phyloP scores from a whole-genome alignment of 2,888 invertebrate genomes.

The Lasioglossum vierecki region DNA sequence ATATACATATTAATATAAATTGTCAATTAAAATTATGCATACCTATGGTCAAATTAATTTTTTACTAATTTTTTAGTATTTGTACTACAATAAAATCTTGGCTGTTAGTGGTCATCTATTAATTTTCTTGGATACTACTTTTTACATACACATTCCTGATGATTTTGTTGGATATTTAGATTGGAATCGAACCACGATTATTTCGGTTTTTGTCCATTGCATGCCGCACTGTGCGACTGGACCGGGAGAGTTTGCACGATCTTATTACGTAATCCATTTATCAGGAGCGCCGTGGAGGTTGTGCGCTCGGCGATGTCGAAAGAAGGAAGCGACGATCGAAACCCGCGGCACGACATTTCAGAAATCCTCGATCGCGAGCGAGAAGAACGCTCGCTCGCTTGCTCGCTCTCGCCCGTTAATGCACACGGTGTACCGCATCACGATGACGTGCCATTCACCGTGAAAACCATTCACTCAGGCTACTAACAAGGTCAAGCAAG shows the following conservation, averaged over 20 bases:
- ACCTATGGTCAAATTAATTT: too few relatives aligned
- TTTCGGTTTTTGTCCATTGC: too few relatives aligned
- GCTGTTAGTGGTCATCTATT: too few relatives aligned
- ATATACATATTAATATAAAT: too few relatives aligned
- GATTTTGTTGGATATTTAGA: too few relatives aligned
- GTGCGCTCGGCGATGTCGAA: slow-evolving; percentile 45
- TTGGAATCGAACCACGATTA: too few relatives aligned
- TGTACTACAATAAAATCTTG: too few relatives aligned
- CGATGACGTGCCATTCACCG: slow-evolving; percentile 75
- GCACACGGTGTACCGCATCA: slow-evolving; percentile 45
- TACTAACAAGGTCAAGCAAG: slow-evolving; percentile 76
- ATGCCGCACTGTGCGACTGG: neutral
- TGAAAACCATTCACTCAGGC: slow-evolving; percentile 74
- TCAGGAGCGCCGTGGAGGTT: slow-evolving; percentile 47
- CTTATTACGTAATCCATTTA: slow-evolving; percentile 59
- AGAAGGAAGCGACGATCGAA: slow-evolving; percentile 51
- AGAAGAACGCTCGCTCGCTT: neutral
- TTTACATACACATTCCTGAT: too few relatives aligned
- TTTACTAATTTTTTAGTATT: too few relatives aligned
- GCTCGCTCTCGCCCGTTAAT: slow-evolving; percentile 12
- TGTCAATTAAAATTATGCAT: too few relatives aligned
- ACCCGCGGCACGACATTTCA: slow-evolving; percentile 45
- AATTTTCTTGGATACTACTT: too few relatives aligned
- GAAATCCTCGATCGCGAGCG: slow-evolving; percentile 53
- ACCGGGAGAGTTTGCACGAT: slow-evolving; percentile 52